Conservation (phyloP, 1,140 invertebrate species). For the Acromyrmex charruanus region DNA sequence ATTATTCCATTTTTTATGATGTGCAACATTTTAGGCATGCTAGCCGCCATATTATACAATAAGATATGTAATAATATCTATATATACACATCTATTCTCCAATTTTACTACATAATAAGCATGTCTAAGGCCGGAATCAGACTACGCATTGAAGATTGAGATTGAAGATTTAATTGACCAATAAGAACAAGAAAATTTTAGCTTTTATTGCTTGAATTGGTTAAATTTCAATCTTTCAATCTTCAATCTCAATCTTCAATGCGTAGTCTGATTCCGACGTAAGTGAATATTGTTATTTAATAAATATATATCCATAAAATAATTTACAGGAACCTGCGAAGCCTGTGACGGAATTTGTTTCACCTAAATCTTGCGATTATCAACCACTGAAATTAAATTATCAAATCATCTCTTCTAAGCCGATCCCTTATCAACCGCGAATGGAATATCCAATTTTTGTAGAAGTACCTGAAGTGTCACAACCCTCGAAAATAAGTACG, state of each 20-base stretch:
- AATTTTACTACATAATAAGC: not conserved
- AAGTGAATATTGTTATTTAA: not conserved
- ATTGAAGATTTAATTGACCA: no score
- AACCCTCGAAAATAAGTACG: not conserved
- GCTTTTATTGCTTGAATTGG: no score
- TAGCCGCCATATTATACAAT: not conserved
- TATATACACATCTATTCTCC: not conserved
- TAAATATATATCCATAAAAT: not conserved
- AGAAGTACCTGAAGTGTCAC: not conserved
- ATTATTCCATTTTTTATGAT: not conserved
- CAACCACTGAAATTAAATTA: slow-evolving; percentile 40
- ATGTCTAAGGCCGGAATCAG: no score
- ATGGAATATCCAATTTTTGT: slow-evolving; percentile 56
- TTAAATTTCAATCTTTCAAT: no score
- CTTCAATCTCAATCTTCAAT: no score
- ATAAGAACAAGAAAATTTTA: no score
- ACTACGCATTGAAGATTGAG: no score
- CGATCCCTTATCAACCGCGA: not conserved
- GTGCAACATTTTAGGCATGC: not conserved
- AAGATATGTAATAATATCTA: not conserved
- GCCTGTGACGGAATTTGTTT: not conserved
- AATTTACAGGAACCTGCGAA: slow-evolving; percentile 46
- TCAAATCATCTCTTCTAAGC: not conserved
- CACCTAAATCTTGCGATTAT: not conserved
- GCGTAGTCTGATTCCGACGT: no score